Conservation (phyloP, 1,140 invertebrate genomes). For the Heterodera schachtii region DNA sequence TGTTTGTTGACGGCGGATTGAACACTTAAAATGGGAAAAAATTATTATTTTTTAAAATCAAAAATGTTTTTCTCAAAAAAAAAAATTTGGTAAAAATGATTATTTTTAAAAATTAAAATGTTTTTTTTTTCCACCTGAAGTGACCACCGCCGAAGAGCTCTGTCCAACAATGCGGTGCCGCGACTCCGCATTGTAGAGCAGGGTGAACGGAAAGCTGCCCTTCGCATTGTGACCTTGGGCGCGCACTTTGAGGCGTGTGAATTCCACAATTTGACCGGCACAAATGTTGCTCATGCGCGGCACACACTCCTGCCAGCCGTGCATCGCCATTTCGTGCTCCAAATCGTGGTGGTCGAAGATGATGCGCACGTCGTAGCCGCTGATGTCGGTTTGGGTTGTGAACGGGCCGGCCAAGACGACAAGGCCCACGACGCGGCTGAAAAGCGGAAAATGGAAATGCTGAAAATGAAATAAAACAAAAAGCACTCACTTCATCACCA, state of each 20-base stretch:
- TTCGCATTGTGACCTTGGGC: background rate
- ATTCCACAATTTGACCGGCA: background rate
- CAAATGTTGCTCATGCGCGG: background rate
- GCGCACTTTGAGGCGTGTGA: background rate
- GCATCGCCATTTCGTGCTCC: background rate
- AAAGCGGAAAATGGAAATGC: background rate
- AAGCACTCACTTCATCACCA: background rate
- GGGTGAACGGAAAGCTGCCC: background rate
- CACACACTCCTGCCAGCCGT: background rate
- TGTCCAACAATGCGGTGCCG: background rate
- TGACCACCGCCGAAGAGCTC: background rate
- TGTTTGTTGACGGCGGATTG: too few relatives aligned
- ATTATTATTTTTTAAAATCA: too few relatives aligned
- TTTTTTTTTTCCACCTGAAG: too few relatives aligned
- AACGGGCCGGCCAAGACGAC: background rate
- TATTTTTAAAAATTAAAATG: too few relatives aligned
- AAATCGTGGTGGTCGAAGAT: background rate
- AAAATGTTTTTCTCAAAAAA: too few relatives aligned
- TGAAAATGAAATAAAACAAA: background rate
- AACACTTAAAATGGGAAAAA: too few relatives aligned
- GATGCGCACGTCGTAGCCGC: background rate
- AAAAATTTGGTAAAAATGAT: too few relatives aligned
- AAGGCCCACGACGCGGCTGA: too few relatives aligned
- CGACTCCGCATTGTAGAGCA: background rate
- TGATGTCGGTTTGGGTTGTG: background rate